Conservation (phyloP, 1,140 invertebrate species). For the Samia ricini region DNA sequence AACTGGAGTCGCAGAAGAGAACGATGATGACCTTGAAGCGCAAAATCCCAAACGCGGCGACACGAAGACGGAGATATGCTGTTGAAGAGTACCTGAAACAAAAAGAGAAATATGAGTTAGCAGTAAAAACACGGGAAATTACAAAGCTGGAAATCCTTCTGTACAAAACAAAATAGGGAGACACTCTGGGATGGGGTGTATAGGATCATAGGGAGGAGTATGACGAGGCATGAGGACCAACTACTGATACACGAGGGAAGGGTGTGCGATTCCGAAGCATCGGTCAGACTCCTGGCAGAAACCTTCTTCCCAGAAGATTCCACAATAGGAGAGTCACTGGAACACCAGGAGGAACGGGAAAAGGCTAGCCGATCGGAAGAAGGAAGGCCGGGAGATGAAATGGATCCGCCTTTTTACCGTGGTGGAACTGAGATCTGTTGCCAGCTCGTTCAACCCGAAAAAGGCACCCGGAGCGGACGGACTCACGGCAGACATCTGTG, state of each 20-base stretch:
- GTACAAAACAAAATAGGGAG: conserved; percentile 8
- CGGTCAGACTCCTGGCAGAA: neutral
- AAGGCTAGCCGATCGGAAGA: neutral
- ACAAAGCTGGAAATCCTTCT: conserved; percentile 12
- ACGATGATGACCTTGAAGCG: conserved; percentile 6
- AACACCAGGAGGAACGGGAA: neutral
- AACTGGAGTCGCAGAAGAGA: conserved; percentile 10
- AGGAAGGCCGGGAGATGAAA: neutral
- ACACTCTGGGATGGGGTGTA: neutral
- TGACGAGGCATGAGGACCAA: neutral
- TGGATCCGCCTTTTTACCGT: conserved; percentile 3
- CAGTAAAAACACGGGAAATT: conserved; percentile 1
- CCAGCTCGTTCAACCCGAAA: neutral
- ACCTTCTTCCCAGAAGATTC: neutral
- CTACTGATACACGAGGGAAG: neutral
- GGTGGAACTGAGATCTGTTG: neutral
- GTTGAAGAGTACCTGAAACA: conserved; percentile 13
- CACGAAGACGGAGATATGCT: neutral
- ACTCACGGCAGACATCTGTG: conserved; percentile 2
- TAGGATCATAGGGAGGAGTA: too few species aligned
- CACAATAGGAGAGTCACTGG: neutral
- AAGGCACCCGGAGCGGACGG: conserved; percentile 7
- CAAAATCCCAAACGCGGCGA: conserved; percentile 11
- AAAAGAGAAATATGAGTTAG: conserved; percentile 13
- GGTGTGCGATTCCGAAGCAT: neutral